Evolutionary conservation across 2,113 vertebrate genomes (phyloP), one percentile per base, ranked within the genome.

Genomic region (Oceanites oceanicus): DNA sequence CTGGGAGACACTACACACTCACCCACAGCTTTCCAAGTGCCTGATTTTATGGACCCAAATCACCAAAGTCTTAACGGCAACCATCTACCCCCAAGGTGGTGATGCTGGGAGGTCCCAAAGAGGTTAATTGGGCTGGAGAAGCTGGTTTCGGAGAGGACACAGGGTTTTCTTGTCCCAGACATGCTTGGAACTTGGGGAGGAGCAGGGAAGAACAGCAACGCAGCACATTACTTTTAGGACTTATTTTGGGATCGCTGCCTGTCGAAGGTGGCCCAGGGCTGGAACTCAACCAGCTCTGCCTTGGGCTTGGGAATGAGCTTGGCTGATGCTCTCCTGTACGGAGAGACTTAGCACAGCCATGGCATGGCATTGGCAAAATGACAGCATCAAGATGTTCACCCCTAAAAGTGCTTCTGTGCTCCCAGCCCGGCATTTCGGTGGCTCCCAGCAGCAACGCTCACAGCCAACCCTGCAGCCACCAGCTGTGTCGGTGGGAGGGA

Each of bases 311-410:
- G 32, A 81, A 49, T 12, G 71, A 77, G 38, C n/a, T 73, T 76
- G 44, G 16, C 2, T 2, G 1, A 63, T 23, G 5, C 22, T 59
- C 8, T 62, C 29, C 49, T 53, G 26, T 15, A 44, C n/a, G 22
- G 13, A 19, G 30, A 88, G 27, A 59, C 7, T 72, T 32, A 47
- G 19, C 0, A 0, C 5, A 6, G 34, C 34, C n/a, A 34, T 0
- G 6, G 52, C 72, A 89, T 2, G 4, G 18, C n/a, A 23, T n/a
- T 62, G 29, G 53, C 18, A 27, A 76, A 85, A 81, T 0, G 4
- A 87, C 0, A 2, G 19, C 63, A 68, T 13, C 9, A 3, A 29
- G 32, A 23, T 59, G 25, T 23, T 59, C 32, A 77, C 26, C 34
- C 44, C 44, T 73, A 65, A 61, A 92, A 73, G 16, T 0, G 3